Base-by-base conservation (phyloP, 1,140 invertebrate genomes). In the Stegodyphus dumicola region DNA sequence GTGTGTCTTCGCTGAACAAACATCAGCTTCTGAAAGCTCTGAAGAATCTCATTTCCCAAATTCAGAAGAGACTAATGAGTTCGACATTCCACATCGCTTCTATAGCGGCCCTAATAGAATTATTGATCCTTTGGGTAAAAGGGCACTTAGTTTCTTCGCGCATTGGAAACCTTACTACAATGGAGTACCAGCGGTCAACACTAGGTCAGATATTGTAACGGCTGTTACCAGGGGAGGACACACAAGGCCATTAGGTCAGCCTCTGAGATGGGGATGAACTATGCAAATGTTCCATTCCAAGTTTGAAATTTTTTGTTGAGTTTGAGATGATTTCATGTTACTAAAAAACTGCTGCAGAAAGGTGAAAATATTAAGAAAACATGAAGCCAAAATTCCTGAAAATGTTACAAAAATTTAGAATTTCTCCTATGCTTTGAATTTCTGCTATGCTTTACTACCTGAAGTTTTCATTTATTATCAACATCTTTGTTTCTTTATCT, bases 211-310 rank as follows among this genome's bases (percentile, higher is more conserved):
- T 54, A 53, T 71, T n/a, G 71, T 86, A 6, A 75, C 66, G 48
- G 78, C 71, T 9, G 83, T 77, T 65, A 77, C 83, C 13, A 67
- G 83, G 49, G 79, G 69, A 6, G 75, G 83, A 0, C 67, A 54
- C n/a, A 17, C 83, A 6, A 60, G 83, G 70, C 83, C 83, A 6
- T 18, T 85, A 10, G 83, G 83, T 6, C 83, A 85, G 9, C 83
- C 83, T 51, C 49, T 85, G 18, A 77, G 83, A 53, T 85, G 83
- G 83, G 83, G 83, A n/a, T 33, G 33, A 33, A 33, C 33, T 33
- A 33, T 33, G 3, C 33, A 33, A 33, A 75, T 75, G 33, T 33
- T 33, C 33, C 33, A 33, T 33, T 33, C 1, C 33, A 33, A 33
- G 3, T 33, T 33, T 33, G 33, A 33, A 33, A 33, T 33, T 33